A percentile compares a stretch with the other conserved stretches of the same genome.
These are phyloP conservation scores for Amniataba percoides DNA, from an alignment of 2,797 vertebrate genomes.

Conservation along the genomic window DNA sequence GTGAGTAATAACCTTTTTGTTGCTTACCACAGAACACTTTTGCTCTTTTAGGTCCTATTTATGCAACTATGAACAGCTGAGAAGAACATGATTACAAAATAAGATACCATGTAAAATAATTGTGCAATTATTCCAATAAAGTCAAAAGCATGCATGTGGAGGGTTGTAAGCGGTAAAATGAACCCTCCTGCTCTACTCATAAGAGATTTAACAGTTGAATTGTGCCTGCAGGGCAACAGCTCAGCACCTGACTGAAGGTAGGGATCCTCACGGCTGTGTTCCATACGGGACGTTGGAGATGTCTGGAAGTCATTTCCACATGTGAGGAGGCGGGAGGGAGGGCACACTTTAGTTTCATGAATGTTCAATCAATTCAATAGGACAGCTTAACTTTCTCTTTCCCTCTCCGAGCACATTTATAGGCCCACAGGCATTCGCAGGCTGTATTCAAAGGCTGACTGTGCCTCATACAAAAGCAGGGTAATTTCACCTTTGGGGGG, in stretches of 20 bases:
- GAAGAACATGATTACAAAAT: constrained; percentile 62
- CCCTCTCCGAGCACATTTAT: constrained; percentile 82
- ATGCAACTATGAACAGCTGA: constrained; percentile 41
- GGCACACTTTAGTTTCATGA: constrained; percentile 86
- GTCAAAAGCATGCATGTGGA: constrained; percentile 62
- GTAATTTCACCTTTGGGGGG: constrained; percentile 83
- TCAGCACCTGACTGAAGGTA: constrained; percentile 86
- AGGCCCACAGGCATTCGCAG: constrained; percentile 83
- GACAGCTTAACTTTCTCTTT: constrained; percentile 88
- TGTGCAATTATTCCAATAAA: constrained; percentile 75
- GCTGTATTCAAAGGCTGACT: constrained; percentile 82
- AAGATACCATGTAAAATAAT: constrained; percentile 70
- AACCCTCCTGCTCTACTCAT: constrained; percentile 74
- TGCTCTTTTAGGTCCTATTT: constrained; percentile 35
- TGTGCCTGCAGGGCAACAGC: constrained; percentile 85
- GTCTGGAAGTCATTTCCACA: constrained; percentile 90
- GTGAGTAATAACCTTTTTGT: constrained; percentile 29
- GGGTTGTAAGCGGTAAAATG: constrained; percentile 73
- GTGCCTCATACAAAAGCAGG: constrained; percentile 75
- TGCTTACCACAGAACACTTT: constrained; percentile 14
- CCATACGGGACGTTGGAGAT: constrained; percentile 81
- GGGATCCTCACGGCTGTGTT: constrained; percentile 85
- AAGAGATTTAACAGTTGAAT: constrained; percentile 83
- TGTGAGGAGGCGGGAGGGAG: constrained; percentile 75
- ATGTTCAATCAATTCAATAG: constrained; percentile 90